phyloP scores from a whole-genome alignment of 2,888 invertebrate genomes.

The Globia sparganii region DNA sequence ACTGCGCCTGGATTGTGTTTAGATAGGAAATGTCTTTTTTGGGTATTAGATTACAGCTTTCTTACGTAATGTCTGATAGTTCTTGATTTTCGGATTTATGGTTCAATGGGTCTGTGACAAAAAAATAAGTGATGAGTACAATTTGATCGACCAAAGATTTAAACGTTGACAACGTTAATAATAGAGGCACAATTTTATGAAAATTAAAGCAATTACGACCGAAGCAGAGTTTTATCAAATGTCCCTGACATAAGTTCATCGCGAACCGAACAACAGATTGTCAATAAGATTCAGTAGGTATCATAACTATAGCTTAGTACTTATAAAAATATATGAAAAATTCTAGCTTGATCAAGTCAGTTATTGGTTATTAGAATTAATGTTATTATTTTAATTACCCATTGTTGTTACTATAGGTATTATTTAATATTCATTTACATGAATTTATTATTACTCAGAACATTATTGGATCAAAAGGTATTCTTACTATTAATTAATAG shows the following conservation, averaged over 20 bases:
- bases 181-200: conserved; percentile 69
- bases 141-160: conserved; percentile 37
- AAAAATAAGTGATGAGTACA: conserved; percentile 5
- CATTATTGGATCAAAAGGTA: neutral
- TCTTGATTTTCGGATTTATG: neutral
- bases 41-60: neutral
- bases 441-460: conserved; percentile 8
- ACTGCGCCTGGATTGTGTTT: neutral
- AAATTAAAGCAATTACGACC: conserved; percentile 77
- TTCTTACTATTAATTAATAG: neutral
- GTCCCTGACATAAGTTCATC: conserved; percentile 88
- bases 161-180: conserved; percentile 39
- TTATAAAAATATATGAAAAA: conserved; percentile 48
- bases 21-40: neutral
- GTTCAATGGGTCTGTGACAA: neutral
- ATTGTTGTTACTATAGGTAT: conserved; percentile 22
- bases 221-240: conserved; percentile 79
- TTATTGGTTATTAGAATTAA: conserved; percentile 37
- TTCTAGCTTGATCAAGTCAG: conserved; percentile 15
- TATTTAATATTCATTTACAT: conserved; percentile 12
- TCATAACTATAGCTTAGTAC: conserved; percentile 65
- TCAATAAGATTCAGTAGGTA: conserved; percentile 83
- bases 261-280: conserved; percentile 82
- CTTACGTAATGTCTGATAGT: neutral
- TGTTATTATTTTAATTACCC: conserved; percentile 40